phyloP scores from a whole-genome alignment of 2,888 invertebrate genomes.

The Ophioninae sp. region DNA sequence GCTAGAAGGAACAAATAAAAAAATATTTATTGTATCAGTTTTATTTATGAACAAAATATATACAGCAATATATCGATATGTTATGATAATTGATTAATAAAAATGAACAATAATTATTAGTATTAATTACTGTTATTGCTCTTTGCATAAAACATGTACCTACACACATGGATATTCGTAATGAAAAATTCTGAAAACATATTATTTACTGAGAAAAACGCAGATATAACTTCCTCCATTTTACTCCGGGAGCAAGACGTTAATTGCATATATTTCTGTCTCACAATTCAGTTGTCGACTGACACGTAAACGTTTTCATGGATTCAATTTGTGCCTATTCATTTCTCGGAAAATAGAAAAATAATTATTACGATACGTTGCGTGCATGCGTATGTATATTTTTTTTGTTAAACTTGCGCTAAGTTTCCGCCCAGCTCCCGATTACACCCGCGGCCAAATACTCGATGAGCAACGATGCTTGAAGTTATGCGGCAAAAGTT shows the following conservation, averaged over 20 bases:
- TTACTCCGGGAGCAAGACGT: background rate
- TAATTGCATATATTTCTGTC: background rate
- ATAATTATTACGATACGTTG: background rate
- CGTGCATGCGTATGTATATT: background rate
- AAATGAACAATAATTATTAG: too few relatives aligned
- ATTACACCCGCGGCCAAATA: constrained; percentile 31
- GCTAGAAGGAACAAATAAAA: too few relatives aligned
- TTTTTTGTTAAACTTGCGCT: background rate
- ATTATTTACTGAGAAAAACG: background rate
- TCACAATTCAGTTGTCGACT: background rate
- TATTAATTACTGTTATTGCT: too few relatives aligned
- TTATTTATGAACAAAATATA: background rate
- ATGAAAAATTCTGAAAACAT: too few relatives aligned
- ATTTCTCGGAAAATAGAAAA: background rate
- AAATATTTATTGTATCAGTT: too few relatives aligned
- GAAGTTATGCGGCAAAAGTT: constrained; percentile 42
- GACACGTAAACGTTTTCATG: background rate
- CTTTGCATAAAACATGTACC: too few relatives aligned
- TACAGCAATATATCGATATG: background rate
- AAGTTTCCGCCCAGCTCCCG: background rate
- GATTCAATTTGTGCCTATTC: background rate
- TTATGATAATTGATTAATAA: too few relatives aligned
- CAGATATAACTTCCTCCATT: background rate
- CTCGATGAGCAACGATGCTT: constrained; percentile 40
- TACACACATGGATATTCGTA: too few relatives aligned